Base-by-base conservation (phyloP, 2,888 invertebrate genomes). In the Argynnis bischoffii region DNA sequence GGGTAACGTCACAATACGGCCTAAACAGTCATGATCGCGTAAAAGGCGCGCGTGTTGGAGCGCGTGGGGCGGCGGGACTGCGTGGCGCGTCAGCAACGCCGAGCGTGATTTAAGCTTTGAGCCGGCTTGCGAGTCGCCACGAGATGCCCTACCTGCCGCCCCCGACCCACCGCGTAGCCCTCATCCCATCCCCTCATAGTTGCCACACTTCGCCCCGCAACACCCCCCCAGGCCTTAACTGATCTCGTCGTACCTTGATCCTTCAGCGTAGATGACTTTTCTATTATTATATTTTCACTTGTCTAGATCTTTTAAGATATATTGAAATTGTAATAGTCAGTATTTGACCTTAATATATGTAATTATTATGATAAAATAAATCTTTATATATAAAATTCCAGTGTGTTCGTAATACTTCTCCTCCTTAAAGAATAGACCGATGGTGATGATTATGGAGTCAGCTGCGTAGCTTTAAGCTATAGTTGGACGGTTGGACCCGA, bases 61-160 rank as follows among this genome's bases (percentile, higher is more conserved):
- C 67, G 66, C 71, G 71, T 69, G 67, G 72, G 77, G 76, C 76
- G 73, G 72, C 74, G 74, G 74, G 77, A 79, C 82, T 84, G 84
- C 88, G 88, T 83, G 81, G 80, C 83, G 81, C 82, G 85, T 79
- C 80, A 81, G 84, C 80, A 82, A 81, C 79, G 86, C 87, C 88
- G 82, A 88, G 84, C 83, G 87, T 81, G 87, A 88, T 89, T 88
- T 85, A 79, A 85, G 85, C 77, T 72, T 71, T 56, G 68, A 70
- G 65, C 65, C 70, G 64, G 84, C 81, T 81, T 81, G 74, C 75
- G 76, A 71, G 75, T 81, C 81, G 80, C 81, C 83, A 82, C 79
- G 80, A 80, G 79, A 72, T 71, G 70, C 79, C 81, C 79, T 77
- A 75, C 77, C 75, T 79, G 79, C 78, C 80, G 77, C 78, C 79